phyloP scores from a whole-genome alignment of 1,140 invertebrate genomes.

The Macrobrachium rosenbergii region DNA sequence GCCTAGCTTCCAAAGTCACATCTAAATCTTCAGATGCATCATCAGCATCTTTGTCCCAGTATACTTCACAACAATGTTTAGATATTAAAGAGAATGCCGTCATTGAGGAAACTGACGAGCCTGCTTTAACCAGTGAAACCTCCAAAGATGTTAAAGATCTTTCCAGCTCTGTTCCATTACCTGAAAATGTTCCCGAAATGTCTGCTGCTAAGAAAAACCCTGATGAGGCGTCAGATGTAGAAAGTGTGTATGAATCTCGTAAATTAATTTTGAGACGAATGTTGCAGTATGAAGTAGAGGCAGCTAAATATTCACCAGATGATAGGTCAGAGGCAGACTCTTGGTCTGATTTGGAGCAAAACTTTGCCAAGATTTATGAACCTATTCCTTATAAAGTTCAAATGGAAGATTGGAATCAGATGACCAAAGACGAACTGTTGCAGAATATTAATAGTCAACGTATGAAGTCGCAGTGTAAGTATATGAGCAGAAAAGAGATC shows the following conservation, averaged over 20 bases:
- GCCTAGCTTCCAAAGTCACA: too few relatives aligned
- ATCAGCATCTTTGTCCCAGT: too few relatives aligned
- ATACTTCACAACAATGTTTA: too few relatives aligned
- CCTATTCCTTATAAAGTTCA: constrained; percentile 66
- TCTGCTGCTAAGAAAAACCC: too few relatives aligned
- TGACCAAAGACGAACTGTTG: constrained; percentile 65
- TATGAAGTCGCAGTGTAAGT: constrained; percentile 58
- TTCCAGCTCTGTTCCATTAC: too few relatives aligned
- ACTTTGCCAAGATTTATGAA: constrained; percentile 68
- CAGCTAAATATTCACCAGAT: background rate
- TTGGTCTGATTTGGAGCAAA: constrained; percentile 68
- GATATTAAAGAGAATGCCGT: too few relatives aligned
- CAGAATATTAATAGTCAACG: constrained; percentile 57
- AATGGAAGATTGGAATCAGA: constrained; percentile 64
- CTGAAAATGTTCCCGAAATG: too few relatives aligned
- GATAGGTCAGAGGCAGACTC: constrained; percentile 66
- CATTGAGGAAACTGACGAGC: too few relatives aligned
- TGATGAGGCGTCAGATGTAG: constrained; percentile 53
- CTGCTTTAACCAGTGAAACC: too few relatives aligned
- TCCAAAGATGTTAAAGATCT: too few relatives aligned
- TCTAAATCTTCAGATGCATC: too few relatives aligned
- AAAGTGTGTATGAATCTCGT: constrained; percentile 67
- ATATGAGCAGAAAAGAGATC: constrained; percentile 65
- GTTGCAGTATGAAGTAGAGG: constrained; percentile 40
- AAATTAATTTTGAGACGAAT: constrained; percentile 67